Evolutionary conservation across 1,140 invertebrate genomes (phyloP), one percentile per base, ranked within the genome.

Genomic region (Oncopeltus fasciatus): DNA sequence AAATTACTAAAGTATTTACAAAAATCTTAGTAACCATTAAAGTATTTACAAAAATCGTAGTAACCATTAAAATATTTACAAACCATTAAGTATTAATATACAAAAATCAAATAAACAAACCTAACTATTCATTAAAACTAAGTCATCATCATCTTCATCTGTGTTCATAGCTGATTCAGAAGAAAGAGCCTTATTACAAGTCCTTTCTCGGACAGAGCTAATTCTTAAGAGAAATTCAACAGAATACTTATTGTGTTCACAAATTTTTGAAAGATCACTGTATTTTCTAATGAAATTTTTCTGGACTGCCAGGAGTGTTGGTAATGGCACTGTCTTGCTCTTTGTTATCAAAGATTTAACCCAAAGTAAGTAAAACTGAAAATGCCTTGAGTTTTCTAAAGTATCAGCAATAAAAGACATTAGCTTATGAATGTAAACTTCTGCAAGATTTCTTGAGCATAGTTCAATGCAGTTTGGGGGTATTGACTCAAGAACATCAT

Each of bases 361-460:
- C 93, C 92, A 98, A 27, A 80, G 72, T 0, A 94, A 71, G 74
- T 95, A 91, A 72, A 93, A 94, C 70, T 96, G 88, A 49, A 96
- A 70, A 70, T 96, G 92, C 2, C 80, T 76, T 1, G 87, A 85
- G 14, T 75, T 76, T 68, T 92, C 90, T 18, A 96, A 71, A 59
- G 84, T 78, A 18, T 75, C 75, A 0, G 84, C 82, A 24, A 94
- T 68, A 63, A 85, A 85, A 53, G 77, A 74, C 8, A 95, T 72
- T 24, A 92, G 69, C 61, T 85, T 81, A 65, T 88, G 82, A 1
- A 86, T 74, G 72, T 92, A 95, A n/a, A 84, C 73, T 43, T 83
- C 76, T 12, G 88, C 79, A 4, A 96, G 70, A 63, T 73, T 79
- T 0, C 76, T 69, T n/a, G 83, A 78, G 31, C 87, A 83, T 51